Evolutionary conservation across 2,113 vertebrate genomes (phyloP).

Genomic region (Steatornis caripensis): DNA sequence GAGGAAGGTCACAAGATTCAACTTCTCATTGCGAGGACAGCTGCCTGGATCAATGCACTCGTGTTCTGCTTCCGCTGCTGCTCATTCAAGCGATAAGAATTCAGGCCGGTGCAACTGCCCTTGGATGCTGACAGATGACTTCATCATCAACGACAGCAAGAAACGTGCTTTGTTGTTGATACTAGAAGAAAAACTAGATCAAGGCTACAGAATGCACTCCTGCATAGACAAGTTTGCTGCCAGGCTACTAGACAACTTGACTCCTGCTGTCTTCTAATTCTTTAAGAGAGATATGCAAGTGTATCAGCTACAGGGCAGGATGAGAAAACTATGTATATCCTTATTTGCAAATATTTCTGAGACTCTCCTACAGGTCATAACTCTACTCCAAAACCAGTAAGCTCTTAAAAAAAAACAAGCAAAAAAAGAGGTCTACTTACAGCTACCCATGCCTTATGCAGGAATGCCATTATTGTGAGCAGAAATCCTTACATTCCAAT

Average conservation of each 20-base stretch:
- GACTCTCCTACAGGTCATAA: not conserved
- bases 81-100: not conserved
- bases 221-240: not conserved
- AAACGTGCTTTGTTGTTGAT: not conserved
- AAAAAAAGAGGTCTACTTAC: slow-evolving; percentile 42
- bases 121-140: fast-evolving
- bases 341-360: not conserved
- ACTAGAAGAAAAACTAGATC: not conserved
- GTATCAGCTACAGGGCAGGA: not conserved
- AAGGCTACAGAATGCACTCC: not conserved
- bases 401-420: not conserved
- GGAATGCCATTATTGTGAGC: not conserved
- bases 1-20: not conserved
- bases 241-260: not conserved
- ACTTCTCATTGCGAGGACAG: not conserved
- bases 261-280: not conserved
- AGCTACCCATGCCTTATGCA: slow-evolving; percentile 35
- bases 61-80: not conserved
- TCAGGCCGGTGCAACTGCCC: not conserved
- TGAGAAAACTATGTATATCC: not conserved
- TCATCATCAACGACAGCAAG: not conserved
- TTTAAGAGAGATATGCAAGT: not conserved
- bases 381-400: not conserved
- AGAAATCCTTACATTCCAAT: not conserved
- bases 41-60: not conserved